A percentile compares a stretch with the other conserved stretches of the same genome.
phyloP scores from a whole-genome alignment of 2,888 invertebrate species.

The Fragum whitleyi region DNA sequence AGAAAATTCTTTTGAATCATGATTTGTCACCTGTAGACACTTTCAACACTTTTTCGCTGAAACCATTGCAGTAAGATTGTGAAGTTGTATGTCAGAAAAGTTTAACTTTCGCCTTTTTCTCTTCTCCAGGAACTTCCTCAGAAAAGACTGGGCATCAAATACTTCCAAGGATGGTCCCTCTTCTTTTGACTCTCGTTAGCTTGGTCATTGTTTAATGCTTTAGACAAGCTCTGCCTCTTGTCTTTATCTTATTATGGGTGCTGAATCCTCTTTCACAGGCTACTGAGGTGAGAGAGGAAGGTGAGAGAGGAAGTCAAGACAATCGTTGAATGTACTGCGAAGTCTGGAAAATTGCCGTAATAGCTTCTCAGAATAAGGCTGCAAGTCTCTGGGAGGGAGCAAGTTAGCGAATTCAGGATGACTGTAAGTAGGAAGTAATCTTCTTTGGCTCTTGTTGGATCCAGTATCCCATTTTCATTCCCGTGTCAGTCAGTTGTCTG shows the following conservation, averaged over 20 bases:
- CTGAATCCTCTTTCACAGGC: slow-evolving; percentile 1
- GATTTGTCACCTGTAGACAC: no score
- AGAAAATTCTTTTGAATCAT: no score
- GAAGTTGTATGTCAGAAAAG: not conserved
- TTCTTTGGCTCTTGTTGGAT: not conserved
- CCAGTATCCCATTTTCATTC: not conserved
- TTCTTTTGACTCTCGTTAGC: slow-evolving; percentile 8
- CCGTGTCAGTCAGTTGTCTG: not conserved
- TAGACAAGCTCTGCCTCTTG: not conserved
- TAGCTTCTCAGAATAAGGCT: not conserved
- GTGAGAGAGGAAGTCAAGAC: not conserved
- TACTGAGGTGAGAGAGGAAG: not conserved
- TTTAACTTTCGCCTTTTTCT: slow-evolving; percentile 1
- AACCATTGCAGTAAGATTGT: not conserved
- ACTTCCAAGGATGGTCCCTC: not conserved
- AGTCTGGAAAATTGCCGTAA: not conserved
- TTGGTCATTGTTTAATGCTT: not conserved
- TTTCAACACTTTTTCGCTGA: not conserved
- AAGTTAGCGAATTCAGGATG: not conserved
- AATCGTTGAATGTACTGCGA: not conserved
- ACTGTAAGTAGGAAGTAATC: not conserved
- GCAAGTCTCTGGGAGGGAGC: slow-evolving; percentile 1
- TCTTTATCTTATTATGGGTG: not conserved
- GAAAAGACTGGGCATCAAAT: not conserved
- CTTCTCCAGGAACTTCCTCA: not conserved